Conservation (phyloP, 2,888 invertebrate genomes). For the Eurytoma adleriae region DNA sequence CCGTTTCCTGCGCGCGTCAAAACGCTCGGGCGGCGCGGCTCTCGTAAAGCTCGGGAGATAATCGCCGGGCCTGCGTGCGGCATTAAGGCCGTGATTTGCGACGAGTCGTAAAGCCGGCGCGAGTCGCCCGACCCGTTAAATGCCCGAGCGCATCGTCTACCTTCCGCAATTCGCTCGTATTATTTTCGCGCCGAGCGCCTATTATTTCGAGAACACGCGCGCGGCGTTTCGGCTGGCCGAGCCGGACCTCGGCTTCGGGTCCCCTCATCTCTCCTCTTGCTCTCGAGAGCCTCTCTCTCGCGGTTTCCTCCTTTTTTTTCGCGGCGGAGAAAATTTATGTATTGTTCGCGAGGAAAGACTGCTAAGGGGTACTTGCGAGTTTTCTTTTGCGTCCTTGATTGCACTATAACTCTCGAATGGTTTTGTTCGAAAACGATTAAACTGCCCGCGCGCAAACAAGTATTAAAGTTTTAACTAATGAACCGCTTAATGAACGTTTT, state of each 20-base stretch:
- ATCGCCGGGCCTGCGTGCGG: constrained; percentile 29
- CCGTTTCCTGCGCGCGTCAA: no score
- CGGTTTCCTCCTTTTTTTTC: neutral
- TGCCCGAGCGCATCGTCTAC: neutral
- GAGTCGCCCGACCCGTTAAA: constrained; percentile 20
- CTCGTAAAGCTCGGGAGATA: constrained; percentile 19
- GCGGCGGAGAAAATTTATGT: neutral
- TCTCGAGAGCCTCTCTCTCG: neutral
- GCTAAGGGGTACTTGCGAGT: no score
- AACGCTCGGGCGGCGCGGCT: neutral
- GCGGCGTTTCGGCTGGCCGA: neutral
- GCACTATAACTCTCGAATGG: no score
- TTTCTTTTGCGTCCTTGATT: no score
- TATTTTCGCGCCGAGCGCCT: constrained; percentile 45
- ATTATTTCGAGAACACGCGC: constrained; percentile 14
- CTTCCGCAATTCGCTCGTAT: constrained; percentile 52
- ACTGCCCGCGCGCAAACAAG: neutral
- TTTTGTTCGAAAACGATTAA: no score
- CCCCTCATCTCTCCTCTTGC: neutral
- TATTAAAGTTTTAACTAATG: constrained; percentile 24
- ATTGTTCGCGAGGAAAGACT: no score
- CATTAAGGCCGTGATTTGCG: constrained; percentile 48
- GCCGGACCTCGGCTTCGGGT: neutral
- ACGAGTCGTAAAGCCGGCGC: constrained; percentile 42
- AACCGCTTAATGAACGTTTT: constrained; percentile 19